These are phyloP conservation scores for Sinhomidia bicolor DNA, from an alignment of 2,888 invertebrate species.

Conservation along the genomic window DNA sequence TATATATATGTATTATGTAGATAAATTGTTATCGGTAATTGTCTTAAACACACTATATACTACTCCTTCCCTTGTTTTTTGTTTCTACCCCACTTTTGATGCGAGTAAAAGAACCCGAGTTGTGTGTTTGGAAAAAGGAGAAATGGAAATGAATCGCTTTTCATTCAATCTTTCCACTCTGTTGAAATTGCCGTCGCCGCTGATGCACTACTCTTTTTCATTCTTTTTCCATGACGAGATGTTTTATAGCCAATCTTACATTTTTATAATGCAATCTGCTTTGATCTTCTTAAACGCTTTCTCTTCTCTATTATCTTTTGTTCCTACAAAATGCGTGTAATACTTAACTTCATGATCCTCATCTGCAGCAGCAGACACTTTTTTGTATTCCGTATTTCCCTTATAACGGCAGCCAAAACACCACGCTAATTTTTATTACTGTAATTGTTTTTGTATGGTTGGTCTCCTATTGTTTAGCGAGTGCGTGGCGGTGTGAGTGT, in stretches of 20 bases:
- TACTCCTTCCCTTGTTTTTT: background rate
- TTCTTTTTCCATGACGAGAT: slow-evolving; percentile 7
- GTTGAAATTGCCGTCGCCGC: background rate
- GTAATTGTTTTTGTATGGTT: slow-evolving; percentile 12
- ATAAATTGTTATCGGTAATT: slow-evolving; percentile 4
- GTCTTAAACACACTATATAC: background rate
- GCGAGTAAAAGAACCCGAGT: background rate
- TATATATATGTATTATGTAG: too few relatives aligned
- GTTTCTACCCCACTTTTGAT: background rate
- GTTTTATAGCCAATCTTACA: slow-evolving; percentile 65
- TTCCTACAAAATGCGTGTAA: background rate
- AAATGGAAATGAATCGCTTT: slow-evolving; percentile 5
- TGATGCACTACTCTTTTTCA: background rate
- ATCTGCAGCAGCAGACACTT: too few relatives aligned
- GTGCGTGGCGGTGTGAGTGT: too few relatives aligned
- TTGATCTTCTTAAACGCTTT: slow-evolving; percentile 5
- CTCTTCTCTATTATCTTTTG: background rate
- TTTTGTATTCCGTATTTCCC: background rate
- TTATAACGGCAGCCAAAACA: background rate
- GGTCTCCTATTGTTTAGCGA: too few relatives aligned
- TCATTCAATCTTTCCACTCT: slow-evolving; percentile 1
- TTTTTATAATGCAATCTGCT: slow-evolving; percentile 55
- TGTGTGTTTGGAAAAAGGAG: background rate
- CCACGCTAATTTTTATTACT: slow-evolving; percentile 1
- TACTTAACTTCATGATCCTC: background rate